phyloP scores from a whole-genome alignment of 1,140 invertebrate genomes.

The Pseudomyrmex flavicornis region DNA sequence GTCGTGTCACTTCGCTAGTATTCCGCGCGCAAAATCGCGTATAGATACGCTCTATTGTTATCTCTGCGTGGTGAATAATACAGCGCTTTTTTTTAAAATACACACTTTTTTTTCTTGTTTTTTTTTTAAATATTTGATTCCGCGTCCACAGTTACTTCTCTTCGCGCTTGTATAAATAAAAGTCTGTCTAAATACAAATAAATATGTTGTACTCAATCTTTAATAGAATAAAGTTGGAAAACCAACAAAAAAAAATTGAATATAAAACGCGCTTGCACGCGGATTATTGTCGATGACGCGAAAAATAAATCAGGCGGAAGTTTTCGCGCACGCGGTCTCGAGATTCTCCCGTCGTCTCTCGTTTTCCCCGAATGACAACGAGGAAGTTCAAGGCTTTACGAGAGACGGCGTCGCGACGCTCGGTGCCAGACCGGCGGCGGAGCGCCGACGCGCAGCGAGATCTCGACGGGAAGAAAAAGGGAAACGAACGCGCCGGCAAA shows the following conservation, averaged over 20 bases:
- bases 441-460: neutral
- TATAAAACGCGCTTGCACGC: neutral
- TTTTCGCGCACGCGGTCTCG: constrained; percentile 4
- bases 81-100: constrained; percentile 11
- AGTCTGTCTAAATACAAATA: too few relatives aligned
- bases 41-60: constrained; percentile 19
- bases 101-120: too few relatives aligned
- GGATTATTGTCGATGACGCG: neutral
- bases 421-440: neutral
- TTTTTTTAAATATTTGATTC: too few relatives aligned
- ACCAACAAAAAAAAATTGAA: too few relatives aligned
- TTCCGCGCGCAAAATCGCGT: neutral
- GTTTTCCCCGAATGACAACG: neutral
- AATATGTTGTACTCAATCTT: too few relatives aligned
- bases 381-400: constrained; percentile 65
- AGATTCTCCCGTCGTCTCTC: constrained; percentile 14
- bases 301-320: neutral
- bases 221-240: too few relatives aligned
- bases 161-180: too few relatives aligned
- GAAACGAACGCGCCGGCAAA: constrained; percentile 1
- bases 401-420: constrained; percentile 28
- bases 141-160: too few relatives aligned
- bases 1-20: constrained; percentile 28
- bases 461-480: constrained; percentile 12
- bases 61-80: constrained; percentile 7